Evolutionary conservation across 2,888 invertebrate genomes (phyloP), one percentile per base, ranked within the genome.

Genomic region (Bugula neritina): DNA sequence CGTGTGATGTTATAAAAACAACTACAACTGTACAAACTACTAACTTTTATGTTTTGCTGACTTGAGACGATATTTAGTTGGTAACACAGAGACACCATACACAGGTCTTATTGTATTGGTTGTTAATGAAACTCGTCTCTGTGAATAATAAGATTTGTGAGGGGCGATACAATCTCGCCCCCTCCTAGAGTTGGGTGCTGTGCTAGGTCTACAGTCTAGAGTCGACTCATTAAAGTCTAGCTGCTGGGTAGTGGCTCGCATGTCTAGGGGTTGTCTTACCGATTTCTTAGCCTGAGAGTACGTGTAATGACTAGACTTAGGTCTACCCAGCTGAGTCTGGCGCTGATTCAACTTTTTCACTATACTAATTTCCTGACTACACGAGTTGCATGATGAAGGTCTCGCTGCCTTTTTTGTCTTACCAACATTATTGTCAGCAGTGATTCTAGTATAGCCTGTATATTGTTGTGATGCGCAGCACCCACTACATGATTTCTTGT

Each of bases 291-390:
- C 63, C 3, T 31, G 63, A 29, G 63, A 21, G 31, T 63, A 63
- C 2, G 63, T 63, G n/a, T 27, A 25, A n/a, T 63, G 63, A 63
- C 63, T 63, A 63, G 63, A 63, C 31, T 63, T 63, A 17, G 63
- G 63, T 34, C 63, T 27, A 31, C 63, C 63, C 27, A 63, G 21
- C 63, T 63, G 63, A 2, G 31, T 63, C 10, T 63, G 63, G 10
- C 31, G 63, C 34, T 63, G 29, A n/a, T 63, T 63, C 2, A 63
- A 2, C 27, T 63, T 63, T n/a, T 63, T 63, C 31, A 31, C 63
- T 29, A 31, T 27, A 27, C 31, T 63, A 31, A 13, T 25, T 34
- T 13, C 13, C 31, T n/a, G 21, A 27, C 31, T 2, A 63, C 63
- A 63, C 2, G 63, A 31, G 5, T 31, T n/a, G 31, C 63, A 63